Percentiles rank a stretch among this genome's conserved stretches.
phyloP scores from a whole-genome alignment of 2,113 vertebrate genomes.

The Sturnus vulgaris region DNA sequence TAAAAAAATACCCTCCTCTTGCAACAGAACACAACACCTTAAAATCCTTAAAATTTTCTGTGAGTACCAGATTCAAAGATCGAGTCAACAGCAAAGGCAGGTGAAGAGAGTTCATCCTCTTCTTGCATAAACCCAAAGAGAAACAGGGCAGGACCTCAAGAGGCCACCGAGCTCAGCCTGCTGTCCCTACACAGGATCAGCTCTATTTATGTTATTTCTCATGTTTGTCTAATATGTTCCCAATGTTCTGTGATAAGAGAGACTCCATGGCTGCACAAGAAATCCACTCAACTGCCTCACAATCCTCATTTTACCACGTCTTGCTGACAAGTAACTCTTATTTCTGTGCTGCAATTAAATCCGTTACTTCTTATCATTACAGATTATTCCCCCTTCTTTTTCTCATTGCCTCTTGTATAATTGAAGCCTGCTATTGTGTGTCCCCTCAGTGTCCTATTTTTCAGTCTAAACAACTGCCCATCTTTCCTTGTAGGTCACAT shows the following conservation, averaged over 20 bases:
- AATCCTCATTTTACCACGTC: neutral
- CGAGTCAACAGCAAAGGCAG: neutral
- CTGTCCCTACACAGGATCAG: conserved; percentile 18
- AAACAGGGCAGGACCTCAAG: neutral
- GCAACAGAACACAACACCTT: neutral
- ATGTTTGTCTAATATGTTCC: conserved; percentile 25
- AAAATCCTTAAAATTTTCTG: neutral
- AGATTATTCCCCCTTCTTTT: neutral
- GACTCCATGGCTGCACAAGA: neutral
- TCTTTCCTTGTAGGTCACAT: conserved; percentile 29
- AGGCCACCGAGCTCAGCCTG: neutral
- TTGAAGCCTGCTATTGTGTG: neutral
- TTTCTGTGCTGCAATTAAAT: conserved; percentile 1
- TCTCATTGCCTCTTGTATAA: neutral
- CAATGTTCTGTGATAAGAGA: conserved; percentile 9
- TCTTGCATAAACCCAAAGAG: neutral
- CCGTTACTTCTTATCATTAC: conserved; percentile 3
- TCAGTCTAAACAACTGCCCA: conserved; percentile 48
- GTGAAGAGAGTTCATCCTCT: neutral
- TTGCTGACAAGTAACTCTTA: neutral
- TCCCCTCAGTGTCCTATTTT: neutral
- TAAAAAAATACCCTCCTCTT: neutral
- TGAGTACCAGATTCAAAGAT: neutral
- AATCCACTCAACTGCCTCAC: neutral
- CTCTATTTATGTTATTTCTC: conserved; percentile 29